Conservation (phyloP, 2,113 vertebrate genomes). For the Erinaceus europaeus region DNA sequence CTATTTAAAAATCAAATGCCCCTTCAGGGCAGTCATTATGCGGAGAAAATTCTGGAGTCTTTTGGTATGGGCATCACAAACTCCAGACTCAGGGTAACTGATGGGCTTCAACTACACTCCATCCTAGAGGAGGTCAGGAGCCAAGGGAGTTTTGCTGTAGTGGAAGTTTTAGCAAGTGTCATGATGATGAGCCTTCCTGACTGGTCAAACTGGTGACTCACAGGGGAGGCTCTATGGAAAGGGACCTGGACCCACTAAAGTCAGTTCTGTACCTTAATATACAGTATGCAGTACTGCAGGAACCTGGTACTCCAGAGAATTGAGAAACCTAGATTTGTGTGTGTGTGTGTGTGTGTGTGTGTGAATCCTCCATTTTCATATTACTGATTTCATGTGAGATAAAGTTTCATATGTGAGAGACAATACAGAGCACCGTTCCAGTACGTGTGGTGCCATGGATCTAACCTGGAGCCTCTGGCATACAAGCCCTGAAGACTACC, state of each 20-base stretch:
- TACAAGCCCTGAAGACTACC: too few relatives aligned
- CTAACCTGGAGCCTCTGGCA: too few relatives aligned
- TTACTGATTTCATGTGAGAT: too few relatives aligned
- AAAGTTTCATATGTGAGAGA: too few relatives aligned
- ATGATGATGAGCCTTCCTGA: not conserved
- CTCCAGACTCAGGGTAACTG: too few relatives aligned
- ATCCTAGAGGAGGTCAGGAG: not conserved
- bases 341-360: too few relatives aligned
- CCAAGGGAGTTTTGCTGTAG: not conserved
- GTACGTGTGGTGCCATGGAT: too few relatives aligned
- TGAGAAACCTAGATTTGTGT: not conserved
- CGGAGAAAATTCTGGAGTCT: not conserved
- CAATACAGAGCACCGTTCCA: too few relatives aligned
- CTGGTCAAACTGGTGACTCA: not conserved
- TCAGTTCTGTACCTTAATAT: not conserved
- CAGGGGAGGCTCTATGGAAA: too few relatives aligned
- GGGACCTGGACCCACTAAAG: not conserved
- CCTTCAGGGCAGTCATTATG: not conserved
- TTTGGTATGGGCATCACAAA: not conserved
- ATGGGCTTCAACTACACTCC: not conserved
- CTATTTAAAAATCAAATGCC: too few relatives aligned
- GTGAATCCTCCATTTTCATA: too few relatives aligned
- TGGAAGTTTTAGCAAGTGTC: not conserved
- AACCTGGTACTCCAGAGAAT: too few relatives aligned
- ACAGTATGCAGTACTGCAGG: not conserved